These are phyloP conservation scores for Drosophila atripex DNA, from an alignment of 2,888 invertebrate species.

Conservation along the genomic window DNA sequence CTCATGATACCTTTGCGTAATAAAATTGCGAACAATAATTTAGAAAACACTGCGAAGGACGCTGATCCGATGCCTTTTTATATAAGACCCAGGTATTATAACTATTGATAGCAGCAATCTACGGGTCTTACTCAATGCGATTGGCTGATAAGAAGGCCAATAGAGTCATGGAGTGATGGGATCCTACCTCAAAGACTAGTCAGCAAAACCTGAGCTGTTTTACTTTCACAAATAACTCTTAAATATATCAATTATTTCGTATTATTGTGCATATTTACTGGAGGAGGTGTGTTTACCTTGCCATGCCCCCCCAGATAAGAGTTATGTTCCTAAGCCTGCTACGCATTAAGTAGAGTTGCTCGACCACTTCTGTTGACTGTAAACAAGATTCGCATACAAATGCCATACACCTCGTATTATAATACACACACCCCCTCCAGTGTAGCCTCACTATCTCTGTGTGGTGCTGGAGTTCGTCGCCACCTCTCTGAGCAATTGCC, in stretches of 20 bases:
- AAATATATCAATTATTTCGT: slow-evolving; percentile 5
- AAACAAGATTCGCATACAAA: slow-evolving; percentile 37
- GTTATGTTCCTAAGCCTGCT: slow-evolving; percentile 33
- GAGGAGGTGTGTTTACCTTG: slow-evolving; percentile 12
- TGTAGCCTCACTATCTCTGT: slow-evolving; percentile 7
- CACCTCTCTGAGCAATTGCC: slow-evolving; percentile 14
- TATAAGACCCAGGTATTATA: slow-evolving; percentile 16
- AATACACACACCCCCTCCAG: slow-evolving; percentile 1
- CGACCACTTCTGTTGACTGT: slow-evolving; percentile 12
- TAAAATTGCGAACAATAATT: background rate
- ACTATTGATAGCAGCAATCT: slow-evolving; percentile 24
- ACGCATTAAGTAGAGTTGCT: slow-evolving; percentile 35
- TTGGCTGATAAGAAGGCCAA: slow-evolving; percentile 21
- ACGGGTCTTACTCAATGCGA: slow-evolving; percentile 12
- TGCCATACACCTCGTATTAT: too few species aligned
- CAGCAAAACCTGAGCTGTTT: background rate
- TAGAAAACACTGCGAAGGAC: background rate
- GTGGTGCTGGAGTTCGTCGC: slow-evolving; percentile 53
- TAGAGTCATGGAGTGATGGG: slow-evolving; percentile 17
- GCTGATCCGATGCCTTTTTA: slow-evolving; percentile 11
- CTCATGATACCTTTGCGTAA: slow-evolving; percentile 8
- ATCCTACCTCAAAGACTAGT: slow-evolving; percentile 20
- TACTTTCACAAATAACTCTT: slow-evolving; percentile 19
- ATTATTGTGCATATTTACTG: slow-evolving; percentile 20
- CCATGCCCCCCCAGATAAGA: slow-evolving; percentile 24